Conservation (phyloP, 1,140 invertebrate genomes). For the Oppia nitens region DNA sequence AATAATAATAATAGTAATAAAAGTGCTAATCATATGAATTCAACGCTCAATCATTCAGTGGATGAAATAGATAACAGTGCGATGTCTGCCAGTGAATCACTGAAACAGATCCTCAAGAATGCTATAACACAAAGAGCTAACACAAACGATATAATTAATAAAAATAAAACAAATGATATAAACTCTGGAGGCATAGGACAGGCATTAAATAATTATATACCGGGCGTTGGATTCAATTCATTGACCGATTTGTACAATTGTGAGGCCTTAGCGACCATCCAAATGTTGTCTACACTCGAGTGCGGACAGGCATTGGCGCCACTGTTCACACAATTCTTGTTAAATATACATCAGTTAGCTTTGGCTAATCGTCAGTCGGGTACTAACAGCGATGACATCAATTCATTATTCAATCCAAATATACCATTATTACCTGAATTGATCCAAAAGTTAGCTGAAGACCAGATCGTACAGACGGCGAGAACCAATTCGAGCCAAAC, state of each 20-base stretch:
- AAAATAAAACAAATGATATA: neutral
- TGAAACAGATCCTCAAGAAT: slow-evolving; percentile 34
- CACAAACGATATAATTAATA: neutral
- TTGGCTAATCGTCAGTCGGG: slow-evolving; percentile 11
- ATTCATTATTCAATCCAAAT: neutral
- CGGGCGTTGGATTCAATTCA: neutral
- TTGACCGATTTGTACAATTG: slow-evolving; percentile 1
- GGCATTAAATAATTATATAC: no score
- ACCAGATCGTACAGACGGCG: slow-evolving; percentile 16
- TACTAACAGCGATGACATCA: slow-evolving; percentile 5
- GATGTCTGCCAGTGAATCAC: slow-evolving; percentile 32
- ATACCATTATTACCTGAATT: slow-evolving; percentile 29
- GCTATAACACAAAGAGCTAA: slow-evolving; percentile 18
- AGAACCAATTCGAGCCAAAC: neutral
- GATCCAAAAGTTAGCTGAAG: slow-evolving; percentile 28
- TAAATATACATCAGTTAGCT: slow-evolving; percentile 22
- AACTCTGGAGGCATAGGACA: neutral
- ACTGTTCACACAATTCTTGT: slow-evolving; percentile 20
- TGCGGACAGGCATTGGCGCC: slow-evolving; percentile 18
- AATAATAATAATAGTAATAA: neutral
- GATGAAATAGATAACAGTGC: slow-evolving; percentile 19
- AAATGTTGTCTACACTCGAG: slow-evolving; percentile 15
- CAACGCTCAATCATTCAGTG: slow-evolving; percentile 14
- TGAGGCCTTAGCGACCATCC: slow-evolving; percentile 4
- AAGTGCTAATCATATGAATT: neutral